Percentiles rank a stretch among this genome's conserved stretches.
phyloP scores from a whole-genome alignment of 2,888 invertebrate species.

The Cataglyphis altisquamis region DNA sequence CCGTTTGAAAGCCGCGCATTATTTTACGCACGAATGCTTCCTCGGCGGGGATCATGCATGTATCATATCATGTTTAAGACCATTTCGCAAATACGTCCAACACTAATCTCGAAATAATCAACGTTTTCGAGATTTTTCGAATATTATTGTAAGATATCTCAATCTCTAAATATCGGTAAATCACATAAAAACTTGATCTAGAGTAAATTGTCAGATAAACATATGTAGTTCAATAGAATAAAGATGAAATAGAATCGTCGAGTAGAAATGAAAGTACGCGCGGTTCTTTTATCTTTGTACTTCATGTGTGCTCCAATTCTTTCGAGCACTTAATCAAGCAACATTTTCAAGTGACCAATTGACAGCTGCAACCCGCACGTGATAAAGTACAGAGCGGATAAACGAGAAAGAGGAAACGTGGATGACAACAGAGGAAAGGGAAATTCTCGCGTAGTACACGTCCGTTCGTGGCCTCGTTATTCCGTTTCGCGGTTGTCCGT shows the following conservation, averaged over 20 bases:
- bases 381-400: conserved; percentile 3
- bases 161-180: neutral
- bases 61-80: neutral
- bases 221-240: neutral
- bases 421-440: conserved; percentile 37
- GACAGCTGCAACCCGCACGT: conserved; percentile 29
- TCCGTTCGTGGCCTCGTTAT: conserved; percentile 70
- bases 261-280: conserved; percentile 5
- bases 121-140: neutral
- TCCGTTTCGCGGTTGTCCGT: conserved; percentile 71
- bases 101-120: no score
- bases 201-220: neutral
- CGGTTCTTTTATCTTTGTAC: neutral
- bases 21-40: neutral
- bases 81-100: neutral
- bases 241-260: no score
- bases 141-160: neutral
- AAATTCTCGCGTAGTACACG: conserved; percentile 55
- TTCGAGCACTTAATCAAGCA: neutral
- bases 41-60: neutral
- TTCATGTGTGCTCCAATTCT: neutral
- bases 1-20: neutral
- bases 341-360: conserved; percentile 26
- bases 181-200: neutral
- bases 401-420: conserved; percentile 13